Percentiles rank a stretch among this genome's conserved stretches.
These are phyloP conservation scores for Papilio protenor DNA, from an alignment of 2,888 invertebrate species.

Conservation along the genomic window DNA sequence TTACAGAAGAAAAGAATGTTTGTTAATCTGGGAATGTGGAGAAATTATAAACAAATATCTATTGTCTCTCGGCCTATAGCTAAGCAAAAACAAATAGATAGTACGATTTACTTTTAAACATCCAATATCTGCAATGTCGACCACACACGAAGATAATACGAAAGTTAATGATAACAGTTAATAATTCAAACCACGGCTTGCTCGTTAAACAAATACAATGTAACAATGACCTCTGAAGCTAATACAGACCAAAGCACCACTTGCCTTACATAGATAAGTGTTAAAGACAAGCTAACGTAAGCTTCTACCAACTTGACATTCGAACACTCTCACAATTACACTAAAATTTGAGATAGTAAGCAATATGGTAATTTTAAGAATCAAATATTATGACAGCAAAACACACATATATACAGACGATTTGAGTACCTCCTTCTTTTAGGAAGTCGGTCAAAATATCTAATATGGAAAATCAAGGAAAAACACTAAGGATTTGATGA, in stretches of 20 bases:
- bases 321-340: neutral
- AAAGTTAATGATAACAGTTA: constrained; percentile 5
- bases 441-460: too few species aligned
- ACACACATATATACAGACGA: neutral
- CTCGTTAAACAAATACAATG: constrained; percentile 14
- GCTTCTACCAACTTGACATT: neutral
- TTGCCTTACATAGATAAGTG: constrained; percentile 2
- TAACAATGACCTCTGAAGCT: constrained; percentile 2
- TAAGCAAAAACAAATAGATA: neutral
- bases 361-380: neutral
- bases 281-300: neutral
- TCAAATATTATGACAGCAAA: neutral
- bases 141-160: constrained; percentile 19
- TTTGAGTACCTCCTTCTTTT: too few species aligned
- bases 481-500: neutral
- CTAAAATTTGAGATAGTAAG: neutral
- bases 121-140: neutral
- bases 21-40: neutral
- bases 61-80: neutral
- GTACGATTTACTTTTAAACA: neutral
- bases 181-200: constrained; percentile 11
- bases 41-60: neutral
- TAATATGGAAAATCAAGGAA: neutral
- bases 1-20: neutral
- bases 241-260: neutral